A percentile compares a stretch with the other conserved stretches of the same genome.
phyloP scores from a whole-genome alignment of 2,113 vertebrate genomes.

The Irena cyanogastra region DNA sequence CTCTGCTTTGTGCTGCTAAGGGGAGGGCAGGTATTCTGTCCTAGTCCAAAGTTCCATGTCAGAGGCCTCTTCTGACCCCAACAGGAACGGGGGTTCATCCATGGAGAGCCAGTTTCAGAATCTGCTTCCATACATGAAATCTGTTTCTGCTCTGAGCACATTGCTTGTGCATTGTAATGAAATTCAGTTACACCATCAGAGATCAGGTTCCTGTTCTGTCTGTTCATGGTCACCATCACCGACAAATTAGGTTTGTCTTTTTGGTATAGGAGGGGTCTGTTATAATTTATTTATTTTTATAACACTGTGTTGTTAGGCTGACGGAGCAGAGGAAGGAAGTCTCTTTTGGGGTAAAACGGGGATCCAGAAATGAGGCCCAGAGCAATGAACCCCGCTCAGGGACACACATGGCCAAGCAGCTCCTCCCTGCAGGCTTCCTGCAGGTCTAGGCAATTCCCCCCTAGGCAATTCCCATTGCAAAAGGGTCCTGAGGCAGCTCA shows the following conservation, averaged over 20 bases:
- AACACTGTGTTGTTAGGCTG: neutral
- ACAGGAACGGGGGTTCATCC: neutral
- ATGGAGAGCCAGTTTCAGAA: neutral
- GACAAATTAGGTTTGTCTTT: too few species aligned
- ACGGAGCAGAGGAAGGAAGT: neutral
- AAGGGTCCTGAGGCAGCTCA: neutral
- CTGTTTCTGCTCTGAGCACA: neutral
- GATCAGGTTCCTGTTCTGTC: neutral
- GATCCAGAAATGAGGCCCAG: neutral
- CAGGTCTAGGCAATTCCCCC: neutral
- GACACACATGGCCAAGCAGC: accelerated
- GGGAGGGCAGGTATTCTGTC: neutral
- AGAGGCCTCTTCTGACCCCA: neutral
- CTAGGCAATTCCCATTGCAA: neutral
- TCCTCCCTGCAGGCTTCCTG: neutral
- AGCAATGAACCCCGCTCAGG: neutral
- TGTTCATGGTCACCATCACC: neutral
- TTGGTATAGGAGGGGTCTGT: too few species aligned
- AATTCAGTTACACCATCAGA: neutral
- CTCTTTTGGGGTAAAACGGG: neutral
- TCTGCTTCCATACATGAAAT: neutral
- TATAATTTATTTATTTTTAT: too few species aligned
- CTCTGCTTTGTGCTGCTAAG: neutral
- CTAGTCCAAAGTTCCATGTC: neutral
- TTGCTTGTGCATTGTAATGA: neutral